Percentiles rank a stretch among this genome's conserved stretches.
Conservation (phyloP, 2,797 vertebrate genomes). For the Poeciliopsis paucimaculata region DNA sequence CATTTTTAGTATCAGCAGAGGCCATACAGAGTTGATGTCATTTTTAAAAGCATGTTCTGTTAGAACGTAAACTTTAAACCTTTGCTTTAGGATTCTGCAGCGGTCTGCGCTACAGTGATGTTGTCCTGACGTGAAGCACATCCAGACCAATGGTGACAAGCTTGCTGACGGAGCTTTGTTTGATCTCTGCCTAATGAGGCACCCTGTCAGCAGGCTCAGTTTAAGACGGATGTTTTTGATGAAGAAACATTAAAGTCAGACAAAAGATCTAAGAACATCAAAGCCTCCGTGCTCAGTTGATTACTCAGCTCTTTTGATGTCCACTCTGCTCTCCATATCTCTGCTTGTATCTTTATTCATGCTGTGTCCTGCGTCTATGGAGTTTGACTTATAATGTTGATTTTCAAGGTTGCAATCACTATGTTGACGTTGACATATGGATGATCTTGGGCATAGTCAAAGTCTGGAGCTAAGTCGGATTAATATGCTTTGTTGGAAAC, state of each 20-base stretch:
- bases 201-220: not conserved
- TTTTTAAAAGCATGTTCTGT: not conserved
- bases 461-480: not conserved
- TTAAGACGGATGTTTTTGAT: conserved; percentile 11
- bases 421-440: not conserved
- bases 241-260: conserved; percentile 31
- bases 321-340: conserved; percentile 9
- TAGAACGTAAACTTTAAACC: not conserved
- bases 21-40: not conserved
- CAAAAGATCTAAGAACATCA: conserved; percentile 49
- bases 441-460: not conserved
- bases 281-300: conserved; percentile 11
- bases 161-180: conserved; percentile 6
- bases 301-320: conserved; percentile 33
- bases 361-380: not conserved
- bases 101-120: not conserved
- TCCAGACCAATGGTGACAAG: not conserved
- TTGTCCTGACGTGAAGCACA: not conserved
- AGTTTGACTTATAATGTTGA: not conserved
- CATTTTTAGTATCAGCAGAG: not conserved
- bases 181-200: conserved; percentile 22
- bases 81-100: not conserved
- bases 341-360: conserved; percentile 11
- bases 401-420: conserved; percentile 5
- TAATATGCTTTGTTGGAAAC: not conserved